Conservation (phyloP, 2,797 vertebrate genomes). For the Gobio occitaniae region DNA sequence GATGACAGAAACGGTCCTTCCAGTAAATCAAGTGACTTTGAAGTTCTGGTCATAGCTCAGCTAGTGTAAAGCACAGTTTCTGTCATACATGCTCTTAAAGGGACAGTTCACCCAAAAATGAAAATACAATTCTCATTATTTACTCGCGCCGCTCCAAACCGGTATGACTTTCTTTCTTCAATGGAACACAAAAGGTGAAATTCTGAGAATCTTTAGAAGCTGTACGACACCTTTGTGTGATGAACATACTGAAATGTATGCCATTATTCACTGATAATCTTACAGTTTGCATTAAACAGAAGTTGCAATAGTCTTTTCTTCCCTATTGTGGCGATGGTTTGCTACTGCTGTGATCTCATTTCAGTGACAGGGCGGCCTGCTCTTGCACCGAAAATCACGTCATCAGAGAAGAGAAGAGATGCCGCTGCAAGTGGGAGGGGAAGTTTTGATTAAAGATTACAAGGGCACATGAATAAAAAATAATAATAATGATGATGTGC, state of each 20-base stretch:
- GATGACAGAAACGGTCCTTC: conserved; percentile 56
- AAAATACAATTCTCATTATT: background rate
- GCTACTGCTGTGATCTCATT: background rate
- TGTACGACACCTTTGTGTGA: background rate
- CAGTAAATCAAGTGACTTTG: conserved; percentile 65
- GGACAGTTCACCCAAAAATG: background rate
- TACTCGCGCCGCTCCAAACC: background rate
- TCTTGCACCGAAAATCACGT: background rate
- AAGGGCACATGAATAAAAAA: background rate
- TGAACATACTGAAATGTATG: background rate
- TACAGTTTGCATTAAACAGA: background rate
- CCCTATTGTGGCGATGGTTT: background rate
- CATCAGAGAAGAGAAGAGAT: background rate
- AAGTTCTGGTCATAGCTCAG: conserved; percentile 67
- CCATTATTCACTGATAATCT: background rate
- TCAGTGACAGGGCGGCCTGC: background rate
- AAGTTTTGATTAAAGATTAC: background rate
- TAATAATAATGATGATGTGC: background rate
- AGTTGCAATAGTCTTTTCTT: background rate
- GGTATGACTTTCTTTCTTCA: background rate
- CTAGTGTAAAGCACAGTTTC: conserved; percentile 25
- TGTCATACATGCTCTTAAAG: conserved; percentile 1
- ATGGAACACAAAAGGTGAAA: background rate
- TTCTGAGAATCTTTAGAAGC: background rate
- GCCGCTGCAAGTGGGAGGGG: background rate